Conservation (phyloP, 2,797 vertebrate species). For the Rallus crepitans region DNA sequence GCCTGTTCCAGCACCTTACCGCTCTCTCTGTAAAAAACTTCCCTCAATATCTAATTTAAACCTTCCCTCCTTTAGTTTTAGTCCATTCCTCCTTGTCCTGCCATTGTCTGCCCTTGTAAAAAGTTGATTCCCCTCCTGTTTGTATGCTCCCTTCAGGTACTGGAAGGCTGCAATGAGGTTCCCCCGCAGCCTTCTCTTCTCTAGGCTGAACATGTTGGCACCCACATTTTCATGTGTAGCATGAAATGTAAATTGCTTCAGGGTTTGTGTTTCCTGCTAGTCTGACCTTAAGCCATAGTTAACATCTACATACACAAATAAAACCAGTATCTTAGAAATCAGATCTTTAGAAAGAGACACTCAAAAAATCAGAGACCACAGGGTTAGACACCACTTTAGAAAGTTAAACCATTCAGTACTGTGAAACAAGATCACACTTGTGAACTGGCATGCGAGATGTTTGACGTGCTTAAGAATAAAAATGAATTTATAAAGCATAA, state of each 20-base stretch:
- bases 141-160: no score
- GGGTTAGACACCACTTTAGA: not conserved
- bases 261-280: not conserved
- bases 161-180: no score
- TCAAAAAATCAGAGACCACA: not conserved
- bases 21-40: no score
- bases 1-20: no score
- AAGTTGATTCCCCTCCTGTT: no score
- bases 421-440: not conserved
- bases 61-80: no score
- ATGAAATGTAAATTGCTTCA: not conserved
- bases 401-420: not conserved
- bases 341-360: not conserved
- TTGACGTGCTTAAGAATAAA: not conserved
- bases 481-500: not conserved
- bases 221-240: not conserved
- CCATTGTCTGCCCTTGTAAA: no score
- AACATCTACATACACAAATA: not conserved
- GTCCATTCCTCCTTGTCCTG: no score
- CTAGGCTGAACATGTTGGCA: no score
- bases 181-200: no score
- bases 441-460: not conserved
- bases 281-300: not conserved
- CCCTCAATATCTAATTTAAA: no score
- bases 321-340: not conserved